Conservation (phyloP, 2,797 vertebrate genomes). For the Aldrovandia affinis region DNA sequence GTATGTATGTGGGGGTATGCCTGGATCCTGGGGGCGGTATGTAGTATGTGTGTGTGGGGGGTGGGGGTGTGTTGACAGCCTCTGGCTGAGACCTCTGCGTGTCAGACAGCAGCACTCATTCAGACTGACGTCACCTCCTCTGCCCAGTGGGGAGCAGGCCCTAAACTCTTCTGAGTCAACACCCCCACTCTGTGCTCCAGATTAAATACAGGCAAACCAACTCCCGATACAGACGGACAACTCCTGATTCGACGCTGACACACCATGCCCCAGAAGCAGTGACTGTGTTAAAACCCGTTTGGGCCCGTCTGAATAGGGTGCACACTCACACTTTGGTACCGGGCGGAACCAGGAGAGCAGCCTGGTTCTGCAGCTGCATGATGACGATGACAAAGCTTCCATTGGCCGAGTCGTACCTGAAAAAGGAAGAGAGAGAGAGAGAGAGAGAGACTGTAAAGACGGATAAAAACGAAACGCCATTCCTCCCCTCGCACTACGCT, state of each 20-base stretch:
- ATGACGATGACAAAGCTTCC: constrained; percentile 76
- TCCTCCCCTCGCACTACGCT: no score
- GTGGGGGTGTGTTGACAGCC: neutral
- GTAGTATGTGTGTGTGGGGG: no score
- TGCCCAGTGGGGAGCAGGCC: neutral
- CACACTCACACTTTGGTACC: constrained; percentile 79
- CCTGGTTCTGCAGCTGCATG: constrained; percentile 68
- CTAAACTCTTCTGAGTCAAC: neutral
- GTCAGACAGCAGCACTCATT: neutral
- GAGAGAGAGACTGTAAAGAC: no score
- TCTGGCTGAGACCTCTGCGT: neutral
- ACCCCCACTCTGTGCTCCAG: neutral
- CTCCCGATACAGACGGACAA: neutral
- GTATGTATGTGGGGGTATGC: neutral
- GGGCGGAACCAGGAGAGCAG: constrained; percentile 62
- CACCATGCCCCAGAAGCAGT: no score
- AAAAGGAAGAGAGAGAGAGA: constrained; percentile 22
- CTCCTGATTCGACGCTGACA: neutral
- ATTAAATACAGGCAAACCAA: neutral
- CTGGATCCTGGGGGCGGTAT: no score
- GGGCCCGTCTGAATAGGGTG: neutral
- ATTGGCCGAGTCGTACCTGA: constrained; percentile 72
- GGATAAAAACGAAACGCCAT: no score
- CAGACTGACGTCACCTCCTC: neutral
- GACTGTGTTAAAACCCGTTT: neutral